Evolutionary conservation across 2,113 vertebrate genomes (phyloP).

Genomic region (Malurus elegans): DNA sequence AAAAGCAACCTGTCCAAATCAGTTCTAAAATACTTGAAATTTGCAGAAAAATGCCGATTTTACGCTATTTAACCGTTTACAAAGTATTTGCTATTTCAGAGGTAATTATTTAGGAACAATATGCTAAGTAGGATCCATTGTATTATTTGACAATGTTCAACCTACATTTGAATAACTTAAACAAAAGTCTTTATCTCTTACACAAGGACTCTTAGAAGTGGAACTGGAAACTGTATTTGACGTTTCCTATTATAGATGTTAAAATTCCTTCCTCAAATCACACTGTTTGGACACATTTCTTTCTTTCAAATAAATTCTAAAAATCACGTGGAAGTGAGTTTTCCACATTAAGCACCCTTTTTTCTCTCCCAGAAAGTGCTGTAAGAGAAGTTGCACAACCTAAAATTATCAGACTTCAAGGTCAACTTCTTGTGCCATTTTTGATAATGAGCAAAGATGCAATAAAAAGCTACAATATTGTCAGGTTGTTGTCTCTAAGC

Average conservation of each 20-base stretch:
- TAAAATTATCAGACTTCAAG: background rate
- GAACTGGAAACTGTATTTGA: conserved; percentile 46
- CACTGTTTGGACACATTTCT: background rate
- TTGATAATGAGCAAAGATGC: background rate
- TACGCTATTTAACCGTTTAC: conserved; percentile 36
- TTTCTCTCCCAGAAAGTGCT: background rate
- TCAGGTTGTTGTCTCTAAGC: background rate
- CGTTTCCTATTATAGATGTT: conserved; percentile 39
- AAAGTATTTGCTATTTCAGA: conserved; percentile 40
- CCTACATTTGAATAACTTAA: conserved; percentile 62
- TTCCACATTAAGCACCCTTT: background rate
- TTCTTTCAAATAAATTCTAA: background rate
- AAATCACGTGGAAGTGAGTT: conserved; percentile 9
- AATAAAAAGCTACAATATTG: background rate
- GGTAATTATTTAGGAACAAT: background rate
- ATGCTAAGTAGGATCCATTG: background rate
- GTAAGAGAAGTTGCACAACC: background rate
- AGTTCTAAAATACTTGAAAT: conserved; percentile 75
- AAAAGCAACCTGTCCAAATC: background rate
- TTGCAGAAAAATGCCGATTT: conserved; percentile 1
- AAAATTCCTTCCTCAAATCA: conserved; percentile 36
- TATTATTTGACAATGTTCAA: conserved; percentile 50
- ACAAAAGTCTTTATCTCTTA: conserved; percentile 29
- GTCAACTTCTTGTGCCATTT: background rate
- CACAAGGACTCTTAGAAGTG: background rate